Conservation (phyloP, 2,888 invertebrate species). For the Plebejus melissa region DNA sequence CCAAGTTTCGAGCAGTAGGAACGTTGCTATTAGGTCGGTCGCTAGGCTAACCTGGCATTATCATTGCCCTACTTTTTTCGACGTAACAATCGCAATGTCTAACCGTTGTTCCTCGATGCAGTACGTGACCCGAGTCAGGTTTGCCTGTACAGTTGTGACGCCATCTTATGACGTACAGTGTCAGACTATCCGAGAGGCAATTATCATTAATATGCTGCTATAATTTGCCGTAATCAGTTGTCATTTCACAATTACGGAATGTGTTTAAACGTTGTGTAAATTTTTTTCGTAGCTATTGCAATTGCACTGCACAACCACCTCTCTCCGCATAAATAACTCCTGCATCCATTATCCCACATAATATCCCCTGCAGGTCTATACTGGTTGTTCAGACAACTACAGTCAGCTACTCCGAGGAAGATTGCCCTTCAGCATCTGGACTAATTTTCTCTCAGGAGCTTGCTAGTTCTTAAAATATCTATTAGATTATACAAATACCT, state of each 20-base stretch:
- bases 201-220: conserved; percentile 7
- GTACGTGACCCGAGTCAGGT: conserved; percentile 11
- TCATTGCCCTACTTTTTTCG: conserved; percentile 14
- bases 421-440: not conserved
- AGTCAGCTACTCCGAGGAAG: not conserved
- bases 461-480: not conserved
- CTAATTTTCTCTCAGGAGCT: not conserved
- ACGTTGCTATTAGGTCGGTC: not conserved
- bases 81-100: not conserved
- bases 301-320: not conserved
- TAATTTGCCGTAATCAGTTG: conserved; percentile 6
- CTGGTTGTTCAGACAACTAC: not conserved
- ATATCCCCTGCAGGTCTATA: not conserved
- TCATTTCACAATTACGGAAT: not conserved
- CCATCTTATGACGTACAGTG: not conserved
- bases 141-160: not conserved
- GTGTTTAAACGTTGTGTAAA: not conserved
- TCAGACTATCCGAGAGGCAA: conserved; percentile 6
- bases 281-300: not conserved
- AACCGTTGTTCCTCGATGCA: not conserved
- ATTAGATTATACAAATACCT: not conserved
- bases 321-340: not conserved
- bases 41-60: not conserved
- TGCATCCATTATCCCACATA: not conserved
- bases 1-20: not conserved